Base-by-base conservation (phyloP, 2,113 vertebrate genomes). In the Daphoenositta chrysoptera region DNA sequence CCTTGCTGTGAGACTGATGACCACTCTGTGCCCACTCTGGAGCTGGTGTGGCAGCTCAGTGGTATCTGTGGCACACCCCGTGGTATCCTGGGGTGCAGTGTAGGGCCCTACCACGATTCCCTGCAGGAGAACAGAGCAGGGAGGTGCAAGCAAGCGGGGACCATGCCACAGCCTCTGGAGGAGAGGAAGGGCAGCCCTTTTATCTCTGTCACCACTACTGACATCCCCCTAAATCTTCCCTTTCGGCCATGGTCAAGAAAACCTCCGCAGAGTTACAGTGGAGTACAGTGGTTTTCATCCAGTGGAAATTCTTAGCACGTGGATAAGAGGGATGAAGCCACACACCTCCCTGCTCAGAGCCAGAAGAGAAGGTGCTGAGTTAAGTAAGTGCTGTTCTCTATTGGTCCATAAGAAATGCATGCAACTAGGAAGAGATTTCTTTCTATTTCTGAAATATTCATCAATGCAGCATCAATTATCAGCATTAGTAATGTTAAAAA, bases 111-210 rank as follows among this genome's bases (percentile, higher is more conserved):
- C 8, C 0, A 7, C n/a, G 20, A 39, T 15, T 54, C 31, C 11
- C 24, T 5, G 1, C 3, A 4, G 40, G 18, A 40, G 9, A 21
- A 31, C 20, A 77, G 70, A 61, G 51, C 51, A 54, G 40, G 31
- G 37, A 13, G 4, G 1, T 51, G 42, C 24, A 40, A 47, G 22
- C 15, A 47, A 83, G 26, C 0, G 0, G 22, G 31, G 19, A 42
- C 22, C 26, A 21, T 4, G 9, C 22, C 45, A 30, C n/a, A 35
- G 31, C 31, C 31, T 44, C 66, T 2, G 1, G 27, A 54, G 23
- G 47, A 93, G 65, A 19, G 13, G 39, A 8, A 35, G 31, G 8
- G 20, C 13, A 24, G 39, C 39, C 9, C 10, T 73, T 50, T 37
- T n/a, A 63, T n/a, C 22, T 68, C 24, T 12, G 19, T 30, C 31